Evolutionary conservation across 1,140 invertebrate genomes (phyloP), one percentile per base, ranked within the genome.

Genomic region (Epicauta chinensis): DNA sequence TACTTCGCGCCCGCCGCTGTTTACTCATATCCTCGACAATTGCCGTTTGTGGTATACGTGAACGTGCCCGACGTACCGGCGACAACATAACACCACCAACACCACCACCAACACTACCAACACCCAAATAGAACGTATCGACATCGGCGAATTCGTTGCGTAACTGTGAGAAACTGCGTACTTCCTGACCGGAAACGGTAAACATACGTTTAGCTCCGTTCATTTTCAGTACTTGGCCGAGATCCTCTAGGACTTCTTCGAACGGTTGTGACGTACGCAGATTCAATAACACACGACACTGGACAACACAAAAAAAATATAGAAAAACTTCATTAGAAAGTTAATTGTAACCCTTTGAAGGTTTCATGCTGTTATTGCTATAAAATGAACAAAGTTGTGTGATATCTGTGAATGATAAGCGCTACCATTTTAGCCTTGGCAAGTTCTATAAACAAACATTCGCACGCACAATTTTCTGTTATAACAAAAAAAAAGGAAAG

Each of bases 231-330:
- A 93, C 90, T 76, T 93, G 88, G 53, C 91, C 91, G 60, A 95
- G 77, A 75, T 96, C 93, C 68, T 89, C 85, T 45, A 97, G 73
- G n/a, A 97, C 88, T 66, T 95, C 91, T 73, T 97, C 93, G 67
- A 94, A 97, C 2, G 89, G 90, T 67, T 95, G 91, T 7, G 88
- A 86, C 1, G 92, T 96, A 51, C 90, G 81, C 55, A 96, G 77
- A 72, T 97, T 97, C 40, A 97, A 71, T 51, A 97, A 70, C 15
- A 95, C 91, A 54, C 90, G 86, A 69, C 90, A 91, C 86, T 91
- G 70, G 31, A 60, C 1, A 12, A n/a, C 13, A 2, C 11, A 13
- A 44, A 31, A 4, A 44, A 14, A 11, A n/a, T 45, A 10, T 4
- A 34, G 5, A 12, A 34, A 34, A 34, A 34, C 6, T 11, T 34